phyloP scores from a whole-genome alignment of 2,113 vertebrate genomes.

The Neodontobutis hainanensis region DNA sequence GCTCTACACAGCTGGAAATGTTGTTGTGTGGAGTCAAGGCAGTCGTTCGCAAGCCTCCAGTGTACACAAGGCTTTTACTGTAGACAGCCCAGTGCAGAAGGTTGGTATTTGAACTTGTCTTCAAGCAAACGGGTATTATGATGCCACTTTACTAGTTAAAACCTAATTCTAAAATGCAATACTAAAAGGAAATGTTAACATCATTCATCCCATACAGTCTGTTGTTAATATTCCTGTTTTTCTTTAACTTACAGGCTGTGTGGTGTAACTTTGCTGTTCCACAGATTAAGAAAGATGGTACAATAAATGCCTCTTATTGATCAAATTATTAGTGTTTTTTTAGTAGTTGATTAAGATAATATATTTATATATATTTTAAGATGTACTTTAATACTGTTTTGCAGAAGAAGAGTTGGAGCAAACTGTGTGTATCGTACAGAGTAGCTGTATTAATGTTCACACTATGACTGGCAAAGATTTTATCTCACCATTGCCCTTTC shows the following conservation, averaged over 20 bases:
- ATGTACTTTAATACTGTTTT: slow-evolving; percentile 24
- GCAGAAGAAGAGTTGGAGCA: slow-evolving; percentile 76
- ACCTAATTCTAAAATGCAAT: too few species aligned
- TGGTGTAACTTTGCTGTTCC: slow-evolving; percentile 94
- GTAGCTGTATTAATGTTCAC: slow-evolving; percentile 93
- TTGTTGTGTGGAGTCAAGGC: slow-evolving; percentile 97
- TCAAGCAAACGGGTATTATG: not conserved
- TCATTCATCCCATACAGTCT: too few species aligned
- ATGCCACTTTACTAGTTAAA: not conserved
- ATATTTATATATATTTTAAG: not conserved
- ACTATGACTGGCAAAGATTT: slow-evolving; percentile 94
- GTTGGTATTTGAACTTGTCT: slow-evolving; percentile 60
- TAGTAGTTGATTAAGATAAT: too few species aligned
- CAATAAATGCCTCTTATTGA: slow-evolving; percentile 23
- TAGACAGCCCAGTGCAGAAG: slow-evolving; percentile 93
- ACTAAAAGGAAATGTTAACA: too few species aligned
- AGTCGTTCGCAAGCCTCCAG: slow-evolving; percentile 85
- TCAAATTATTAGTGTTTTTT: not conserved
- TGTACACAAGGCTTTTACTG: slow-evolving; percentile 95
- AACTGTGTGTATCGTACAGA: slow-evolving; percentile 92
- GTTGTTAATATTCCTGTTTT: not conserved
- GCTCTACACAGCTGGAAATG: slow-evolving; percentile 90
- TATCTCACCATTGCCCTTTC: slow-evolving; percentile 93
- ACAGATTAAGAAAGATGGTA: slow-evolving; percentile 84
- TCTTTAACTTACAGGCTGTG: slow-evolving; percentile 83